These are phyloP conservation scores for Cotesia congregata DNA, from an alignment of 2,888 invertebrate genomes.

Conservation along the genomic window DNA sequence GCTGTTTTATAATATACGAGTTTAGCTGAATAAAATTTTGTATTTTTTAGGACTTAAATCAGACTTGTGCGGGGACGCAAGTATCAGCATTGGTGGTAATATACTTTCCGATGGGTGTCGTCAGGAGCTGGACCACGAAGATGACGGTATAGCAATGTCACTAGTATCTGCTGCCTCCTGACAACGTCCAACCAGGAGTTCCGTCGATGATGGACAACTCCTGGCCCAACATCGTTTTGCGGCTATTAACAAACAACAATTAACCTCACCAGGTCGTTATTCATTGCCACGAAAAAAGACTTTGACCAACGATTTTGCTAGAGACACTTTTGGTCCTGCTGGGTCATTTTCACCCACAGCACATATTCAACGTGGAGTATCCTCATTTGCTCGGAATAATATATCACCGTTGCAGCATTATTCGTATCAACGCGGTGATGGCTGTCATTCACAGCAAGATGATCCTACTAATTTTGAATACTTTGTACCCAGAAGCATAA, in stretches of 20 bases:
- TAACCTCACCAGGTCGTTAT: constrained; percentile 71
- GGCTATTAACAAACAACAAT: constrained; percentile 47
- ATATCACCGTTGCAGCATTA: constrained; percentile 60
- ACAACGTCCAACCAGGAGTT: constrained; percentile 73
- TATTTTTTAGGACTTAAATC: constrained; percentile 43
- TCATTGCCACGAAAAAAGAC: constrained; percentile 72
- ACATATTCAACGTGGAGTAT: constrained; percentile 74
- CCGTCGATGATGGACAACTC: constrained; percentile 69
- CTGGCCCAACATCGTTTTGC: constrained; percentile 58
- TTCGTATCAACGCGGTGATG: constrained; percentile 53
- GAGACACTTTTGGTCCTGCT: constrained; percentile 47
- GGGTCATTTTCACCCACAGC: constrained; percentile 47
- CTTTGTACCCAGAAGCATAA: constrained; percentile 86
- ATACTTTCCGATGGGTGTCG: constrained; percentile 53
- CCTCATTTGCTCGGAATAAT: constrained; percentile 25
- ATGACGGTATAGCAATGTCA: constrained; percentile 72
- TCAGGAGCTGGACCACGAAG: constrained; percentile 61
- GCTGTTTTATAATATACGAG: neutral
- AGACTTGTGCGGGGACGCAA: constrained; percentile 52
- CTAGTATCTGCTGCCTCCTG: constrained; percentile 72
- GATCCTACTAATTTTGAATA: constrained; percentile 79
- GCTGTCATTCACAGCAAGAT: constrained; percentile 69
- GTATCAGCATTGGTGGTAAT: constrained; percentile 51
- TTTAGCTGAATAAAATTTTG: neutral
- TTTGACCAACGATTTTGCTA: constrained; percentile 52